phyloP scores from a whole-genome alignment of 2,888 invertebrate species.

The Drosophila seclusa region DNA sequence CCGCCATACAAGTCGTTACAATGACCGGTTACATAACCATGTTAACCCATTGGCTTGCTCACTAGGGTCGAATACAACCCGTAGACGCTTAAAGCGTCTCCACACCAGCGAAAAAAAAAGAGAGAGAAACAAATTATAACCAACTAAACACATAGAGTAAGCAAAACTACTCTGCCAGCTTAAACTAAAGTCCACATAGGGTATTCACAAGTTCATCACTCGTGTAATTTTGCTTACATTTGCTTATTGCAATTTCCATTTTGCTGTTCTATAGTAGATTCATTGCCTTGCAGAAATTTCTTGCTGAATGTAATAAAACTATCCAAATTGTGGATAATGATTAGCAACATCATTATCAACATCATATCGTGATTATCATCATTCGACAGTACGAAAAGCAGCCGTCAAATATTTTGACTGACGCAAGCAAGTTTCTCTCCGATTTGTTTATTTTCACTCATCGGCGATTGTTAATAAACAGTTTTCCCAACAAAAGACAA shows the following conservation, averaged over 20 bases:
- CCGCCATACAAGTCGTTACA: neutral
- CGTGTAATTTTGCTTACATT: neutral
- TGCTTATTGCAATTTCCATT: conserved; percentile 12
- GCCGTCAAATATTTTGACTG: conserved; percentile 29
- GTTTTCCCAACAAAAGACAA: neutral
- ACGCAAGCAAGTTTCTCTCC: conserved; percentile 39
- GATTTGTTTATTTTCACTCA: conserved; percentile 24
- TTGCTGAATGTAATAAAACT: conserved; percentile 13
- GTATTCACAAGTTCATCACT: neutral
- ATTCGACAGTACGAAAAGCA: neutral
- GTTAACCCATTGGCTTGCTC: too few relatives aligned
- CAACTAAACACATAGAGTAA: neutral
- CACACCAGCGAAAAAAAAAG: too few relatives aligned
- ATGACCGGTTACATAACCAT: neutral
- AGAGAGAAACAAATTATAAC: neutral
- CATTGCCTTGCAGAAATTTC: neutral
- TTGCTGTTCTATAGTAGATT: conserved; percentile 8
- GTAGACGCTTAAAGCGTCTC: too few relatives aligned
- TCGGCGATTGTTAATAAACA: conserved; percentile 34
- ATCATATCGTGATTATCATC: neutral
- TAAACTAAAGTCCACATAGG: neutral
- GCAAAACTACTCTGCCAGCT: neutral
- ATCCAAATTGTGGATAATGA: neutral
- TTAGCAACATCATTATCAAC: neutral
- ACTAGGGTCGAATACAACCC: too few relatives aligned